phyloP scores from a whole-genome alignment of 1,140 invertebrate genomes.

The Carcinoscorpius rotundicauda region DNA sequence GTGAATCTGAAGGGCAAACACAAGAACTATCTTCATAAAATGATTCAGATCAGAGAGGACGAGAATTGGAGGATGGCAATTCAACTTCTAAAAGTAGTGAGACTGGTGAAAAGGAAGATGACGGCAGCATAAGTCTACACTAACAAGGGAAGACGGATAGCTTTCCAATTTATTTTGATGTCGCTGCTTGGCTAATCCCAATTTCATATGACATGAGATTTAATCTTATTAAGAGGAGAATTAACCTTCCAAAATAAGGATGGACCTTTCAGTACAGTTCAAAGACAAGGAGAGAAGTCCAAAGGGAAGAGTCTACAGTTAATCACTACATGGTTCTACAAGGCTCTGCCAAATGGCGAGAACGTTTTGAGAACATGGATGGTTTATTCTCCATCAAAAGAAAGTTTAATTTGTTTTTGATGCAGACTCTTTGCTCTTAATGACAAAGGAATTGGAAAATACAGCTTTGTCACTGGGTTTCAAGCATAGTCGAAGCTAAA shows the following conservation, averaged over 20 bases:
- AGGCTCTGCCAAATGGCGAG: constrained; percentile 3
- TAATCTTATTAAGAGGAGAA: constrained; percentile 2
- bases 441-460: background rate
- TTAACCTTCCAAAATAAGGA: constrained; percentile 1
- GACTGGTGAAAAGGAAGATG: no score
- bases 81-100: no score
- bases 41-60: no score
- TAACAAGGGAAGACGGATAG: background rate
- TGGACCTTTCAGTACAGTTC: background rate
- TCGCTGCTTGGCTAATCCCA: background rate
- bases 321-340: constrained; percentile 1
- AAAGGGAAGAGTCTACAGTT: background rate
- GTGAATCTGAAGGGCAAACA: no score
- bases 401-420: background rate
- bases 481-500: constrained; percentile 2
- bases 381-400: background rate
- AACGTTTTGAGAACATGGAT: constrained; percentile 4
- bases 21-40: no score
- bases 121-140: no score
- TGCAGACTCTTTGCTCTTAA: background rate
- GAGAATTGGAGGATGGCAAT: no score
- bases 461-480: constrained; percentile 1
- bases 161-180: background rate
- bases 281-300: constrained; percentile 4
- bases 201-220: background rate